Base-by-base conservation (phyloP, 2,888 invertebrate genomes). In the Noctua comes region DNA sequence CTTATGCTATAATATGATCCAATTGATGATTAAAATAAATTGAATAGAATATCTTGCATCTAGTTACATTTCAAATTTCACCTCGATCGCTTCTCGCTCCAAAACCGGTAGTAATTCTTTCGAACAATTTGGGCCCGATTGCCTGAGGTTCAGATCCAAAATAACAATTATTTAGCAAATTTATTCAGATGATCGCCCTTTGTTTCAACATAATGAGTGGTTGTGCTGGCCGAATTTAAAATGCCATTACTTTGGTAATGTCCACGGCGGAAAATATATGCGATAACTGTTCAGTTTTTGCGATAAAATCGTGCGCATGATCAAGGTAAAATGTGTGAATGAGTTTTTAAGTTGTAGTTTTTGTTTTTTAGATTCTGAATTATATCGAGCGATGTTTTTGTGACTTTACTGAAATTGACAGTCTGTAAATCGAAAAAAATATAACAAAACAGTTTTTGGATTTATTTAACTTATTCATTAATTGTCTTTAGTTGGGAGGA, bases 121-220 rank as follows among this genome's bases (percentile, higher is more conserved):
- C 70, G 43, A 80, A 80, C 68, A 82, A 82, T 85, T 88, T 81
- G 73, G 89, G 85, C 76, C 76, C 89, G 82, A 89, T 89, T 88
- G 92, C 94, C 93, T 85, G 89, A 91, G 93, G 92, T 87, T 76
- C 89, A 82, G 88, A 91, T 90, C 88, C 87, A 89, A 93, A 95
- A 96, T 95, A 95, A 95, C 95, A 95, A 95, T 95, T 95, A 96
- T 96, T 96, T 95, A 90, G 91, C 92, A 94, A 96, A 96, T 96
- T 95, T 95, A 96, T 96, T 94, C 95, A 89, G 92, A 92, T 94
- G 92, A 93, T 95, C 94, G 92, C 91, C 91, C 95, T 94, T 96
- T 96, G 96, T 96, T 95, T 92, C 90, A 80, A 79, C 80, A 89
- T 95, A 95, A 95, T 95, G 93, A 94, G 91, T 82, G 93, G 95